Base-by-base conservation (phyloP, 2,113 vertebrate species). In the Camelus bactrianus region DNA sequence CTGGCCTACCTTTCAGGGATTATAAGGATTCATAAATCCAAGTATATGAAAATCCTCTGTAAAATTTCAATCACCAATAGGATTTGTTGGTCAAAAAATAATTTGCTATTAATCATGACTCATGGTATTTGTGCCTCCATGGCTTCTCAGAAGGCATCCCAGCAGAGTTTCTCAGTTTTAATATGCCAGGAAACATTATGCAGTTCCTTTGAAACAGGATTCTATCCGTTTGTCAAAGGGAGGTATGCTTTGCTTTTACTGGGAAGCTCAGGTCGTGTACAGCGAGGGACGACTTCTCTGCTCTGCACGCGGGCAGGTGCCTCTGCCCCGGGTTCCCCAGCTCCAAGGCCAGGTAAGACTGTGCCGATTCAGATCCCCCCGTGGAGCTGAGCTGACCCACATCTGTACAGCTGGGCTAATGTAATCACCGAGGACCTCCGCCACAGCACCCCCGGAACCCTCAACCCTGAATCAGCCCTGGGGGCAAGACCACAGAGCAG, bases 91-190 rank as follows among this genome's bases (percentile, higher is more conserved):
- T 92, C 84, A 69, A 76, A 73, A 91, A 86, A 69, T 70, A 89
- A 89, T 85, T 86, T 85, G 54, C 83, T 84, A 26, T 93, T 93
- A 48, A 79, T 75, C 87, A n/a, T 32, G 54, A 75, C 84, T 83
- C 69, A 82, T 8, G 8, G 28, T 17, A 65, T 30, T 46, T 52
- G 42, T 46, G n/a, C 35, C 42, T 42, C 75, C 58, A 26, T 1
- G 3, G 8, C 38, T 30, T 1, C 22, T 14, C 13, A 70, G 52
- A 87, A n/a, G 48, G 8, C 20, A 80, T 65, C n/a, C 8, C 24
- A 24, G 20, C 56, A 62, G 50, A 48, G 17, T 46, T 93, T 89
- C 52, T 54, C 15, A 2, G 17, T 81, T 96, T 77, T 89, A 64
- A 28, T 93, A 77, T 3, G 16, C 52, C 52, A 76, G 38, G 35